Base-by-base conservation (phyloP, 2,113 vertebrate species). In the Pelmatolapia mariae region DNA sequence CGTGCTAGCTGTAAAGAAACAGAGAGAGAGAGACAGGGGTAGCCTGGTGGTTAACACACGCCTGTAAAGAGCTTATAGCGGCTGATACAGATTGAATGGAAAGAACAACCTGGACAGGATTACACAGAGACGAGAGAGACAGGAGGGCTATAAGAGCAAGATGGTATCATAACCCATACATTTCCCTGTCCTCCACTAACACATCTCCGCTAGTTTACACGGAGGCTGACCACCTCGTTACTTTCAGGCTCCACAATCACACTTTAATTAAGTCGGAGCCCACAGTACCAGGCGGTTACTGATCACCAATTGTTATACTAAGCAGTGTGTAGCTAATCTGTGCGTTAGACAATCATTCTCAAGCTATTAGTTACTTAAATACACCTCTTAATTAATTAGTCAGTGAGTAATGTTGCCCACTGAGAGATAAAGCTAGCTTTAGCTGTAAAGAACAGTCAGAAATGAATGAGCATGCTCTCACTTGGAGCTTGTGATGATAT, bases 51-150 rank as follows among this genome's bases (percentile, higher is more conserved):
- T 88, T 90, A 89, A 86, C 24, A 61, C 84, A 56, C 40, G 82
- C 82, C 82, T 89, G 88, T 95, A 94, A 95, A 95, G 93, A 94
- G 95, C 94, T 96, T 95, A 95, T 40, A 89, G 89, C 86, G 81
- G 93, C 92, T 95, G 95, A 95, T 94, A 88, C 83, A 87, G 94
- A 96, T 95, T 94, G 95, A 85, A 93, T 79, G 81, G 88, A 87
- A 83, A 82, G 92, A 92, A 95, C 94, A 94, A 95, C 93, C 95
- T 95, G 95, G 93, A 95, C 87, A 81, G 93, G 95, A 95, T 96
- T 96, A 95, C 83, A 82, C 43, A 3, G 45, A 86, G 85, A 56
- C 57, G 40, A 79, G 82, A 40, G 82, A 81, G 85, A 87, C 80
- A 79, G 36, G 78, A 84, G 26, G 71, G 73, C 89, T 52, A 56